A percentile compares a stretch with the other conserved stretches of the same genome.
These are phyloP conservation scores for Drosophila borealis DNA, from an alignment of 2,888 invertebrate genomes.

Conservation along the genomic window DNA sequence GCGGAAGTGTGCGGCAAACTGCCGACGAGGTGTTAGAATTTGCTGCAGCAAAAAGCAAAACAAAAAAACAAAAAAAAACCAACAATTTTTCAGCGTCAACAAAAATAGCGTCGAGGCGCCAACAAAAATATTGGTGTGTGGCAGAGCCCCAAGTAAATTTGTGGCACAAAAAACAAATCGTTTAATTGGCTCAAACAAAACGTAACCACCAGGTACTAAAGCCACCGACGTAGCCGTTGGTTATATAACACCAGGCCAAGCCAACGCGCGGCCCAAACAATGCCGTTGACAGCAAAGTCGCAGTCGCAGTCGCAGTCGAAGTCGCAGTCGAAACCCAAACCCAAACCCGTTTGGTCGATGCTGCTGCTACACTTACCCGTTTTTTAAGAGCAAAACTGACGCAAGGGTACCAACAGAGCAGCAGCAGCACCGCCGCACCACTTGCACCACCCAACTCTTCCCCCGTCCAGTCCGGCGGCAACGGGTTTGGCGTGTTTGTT, in stretches of 20 bases:
- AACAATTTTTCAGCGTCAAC: slow-evolving; percentile 51
- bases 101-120: slow-evolving; percentile 16
- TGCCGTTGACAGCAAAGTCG: slow-evolving; percentile 61
- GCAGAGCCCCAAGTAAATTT: slow-evolving; percentile 65
- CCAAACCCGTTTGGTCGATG: slow-evolving; percentile 63
- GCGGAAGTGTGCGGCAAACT: slow-evolving; percentile 76
- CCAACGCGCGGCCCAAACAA: slow-evolving; percentile 58
- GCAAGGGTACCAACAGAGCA: slow-evolving; percentile 68
- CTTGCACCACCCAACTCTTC: slow-evolving; percentile 40
- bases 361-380: slow-evolving; percentile 63
- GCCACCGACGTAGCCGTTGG: slow-evolving; percentile 45
- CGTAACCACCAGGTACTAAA: slow-evolving; percentile 70
- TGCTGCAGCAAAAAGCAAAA: slow-evolving; percentile 33
- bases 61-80: slow-evolving; percentile 6
- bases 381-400: slow-evolving; percentile 78
- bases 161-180: slow-evolving; percentile 77
- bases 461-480: slow-evolving; percentile 37
- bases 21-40: slow-evolving; percentile 75
- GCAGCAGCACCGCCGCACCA: slow-evolving; percentile 36
- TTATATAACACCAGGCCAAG: slow-evolving; percentile 64
- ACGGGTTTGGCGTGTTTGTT: slow-evolving; percentile 75
- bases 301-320: slow-evolving; percentile 13
- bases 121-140: slow-evolving; percentile 44
- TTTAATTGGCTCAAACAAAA: slow-evolving; percentile 79
- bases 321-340: slow-evolving; percentile 21